Base-by-base conservation (phyloP, 1,140 invertebrate genomes). In the Glomeris maerens region DNA sequence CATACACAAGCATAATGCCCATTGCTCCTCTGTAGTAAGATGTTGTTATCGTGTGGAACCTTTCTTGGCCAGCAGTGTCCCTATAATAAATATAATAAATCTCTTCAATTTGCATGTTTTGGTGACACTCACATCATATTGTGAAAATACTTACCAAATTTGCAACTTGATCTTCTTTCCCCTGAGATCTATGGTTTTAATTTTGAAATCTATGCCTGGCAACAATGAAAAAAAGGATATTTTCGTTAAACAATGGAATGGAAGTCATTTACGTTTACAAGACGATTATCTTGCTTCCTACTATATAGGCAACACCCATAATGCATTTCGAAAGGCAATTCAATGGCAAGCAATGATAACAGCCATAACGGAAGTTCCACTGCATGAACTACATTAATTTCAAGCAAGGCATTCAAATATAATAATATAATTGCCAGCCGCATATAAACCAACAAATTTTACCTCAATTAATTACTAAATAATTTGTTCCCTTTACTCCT, bases 91-190 rank as follows among this genome's bases (percentile, higher is more conserved):
- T 31, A 44, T 44, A 21, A 27, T 22, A 42, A 42, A 25, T 7
- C 10, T 5, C 4, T 27, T 27, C 22, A 4, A 14, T 21, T 48
- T 20, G 41, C 36, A 21, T 39, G 14, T 25, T 27, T 29, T 20
- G n/a, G 20, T 22, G 14, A 31, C 27, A 27, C n/a, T 27, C 22
- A 25, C 38, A 47, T 17, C 26, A 28, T 46, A 2, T 14, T 31
- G 36, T 31, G 10, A 27, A 14, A 40, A 44, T 48, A 68, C 75
- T 76, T 70, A 86, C 91, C 92, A 96, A 83, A 96, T 95, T 74
- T 96, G 92, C 65, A 97, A 74, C 75, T 96, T 96, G 53, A 97
- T 95, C 77, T 95, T 96, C 73, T 96, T 96, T 49, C 92, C 92
- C 70, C 87, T 80, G 60, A 96, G 73, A 72, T 96, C 92, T 63